Base-by-base conservation (phyloP, 1,140 invertebrate species). In the Cyclargus thomasi region DNA sequence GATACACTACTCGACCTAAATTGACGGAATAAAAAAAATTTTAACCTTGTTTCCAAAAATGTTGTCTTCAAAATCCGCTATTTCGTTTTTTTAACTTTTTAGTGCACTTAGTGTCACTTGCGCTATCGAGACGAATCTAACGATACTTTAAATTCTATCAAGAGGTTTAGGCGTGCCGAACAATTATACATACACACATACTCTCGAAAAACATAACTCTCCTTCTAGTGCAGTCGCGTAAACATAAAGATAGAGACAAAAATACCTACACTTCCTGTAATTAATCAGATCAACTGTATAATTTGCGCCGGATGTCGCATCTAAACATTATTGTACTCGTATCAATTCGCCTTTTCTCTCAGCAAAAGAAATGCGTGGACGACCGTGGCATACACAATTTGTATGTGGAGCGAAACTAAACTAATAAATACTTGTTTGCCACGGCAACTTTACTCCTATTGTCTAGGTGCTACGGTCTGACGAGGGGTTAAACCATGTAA, bases 321-420 rank as follows among this genome's bases (percentile, higher is more conserved):
- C 18, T 17, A 64, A 47, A 20, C 39, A 22, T 36, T 39, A 29
- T 64, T 47, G 35, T 35, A 59, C 20, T 70, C 68, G 80, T 86
- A 81, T 88, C 86, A 83, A 86, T 86, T 88, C 79, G 84, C 81
- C 81, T 87, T 87, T 85, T 86, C 85, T 85, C 83, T 74, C 74
- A 47, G 71, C 72, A 75, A 83, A 88, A 86, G 85, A 87, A 86
- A 83, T 85, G 83, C 80, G 77, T 83, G 82, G 80, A 85, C 80
- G 82, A 71, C 80, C 80, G 74, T 81, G 79, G 80, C 79, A 86
- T 80, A 86, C 82, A 84, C 83, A 79, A 82, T 79, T 71, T 80
- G 77, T 78, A 82, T 81, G 74, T 81, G 71, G 74, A 81, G 76
- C 82, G 75, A 80, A 82, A 79, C 78, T 70, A 74, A 76, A 79